Evolutionary conservation across 2,113 vertebrate genomes (phyloP).

Genomic region (Leucopsar rothschildi): DNA sequence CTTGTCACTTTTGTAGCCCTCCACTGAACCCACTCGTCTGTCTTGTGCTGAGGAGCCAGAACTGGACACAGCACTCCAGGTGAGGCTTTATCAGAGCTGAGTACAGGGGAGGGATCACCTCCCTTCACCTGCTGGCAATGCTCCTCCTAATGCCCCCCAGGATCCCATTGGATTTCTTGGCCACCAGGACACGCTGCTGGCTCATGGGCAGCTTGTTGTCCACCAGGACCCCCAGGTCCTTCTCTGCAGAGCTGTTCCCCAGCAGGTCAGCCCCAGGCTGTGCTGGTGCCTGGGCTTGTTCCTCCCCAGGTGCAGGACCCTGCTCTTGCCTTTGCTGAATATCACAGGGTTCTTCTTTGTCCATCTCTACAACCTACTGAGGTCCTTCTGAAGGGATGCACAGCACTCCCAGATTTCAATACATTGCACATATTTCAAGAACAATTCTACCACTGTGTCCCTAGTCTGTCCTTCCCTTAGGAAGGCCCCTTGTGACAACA

Average conservation of each 20-base stretch:
- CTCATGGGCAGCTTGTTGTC: background rate
- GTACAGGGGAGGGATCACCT: fast-evolving
- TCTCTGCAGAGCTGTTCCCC: background rate
- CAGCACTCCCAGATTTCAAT: background rate
- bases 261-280: background rate
- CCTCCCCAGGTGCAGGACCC: background rate
- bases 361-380: fast-evolving
- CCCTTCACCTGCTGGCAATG: fast-evolving
- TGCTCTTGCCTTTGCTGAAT: background rate
- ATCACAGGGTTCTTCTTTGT: background rate
- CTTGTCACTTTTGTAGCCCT: background rate
- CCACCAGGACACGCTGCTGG: background rate
- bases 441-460: background rate
- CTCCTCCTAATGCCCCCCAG: background rate
- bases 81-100: fast-evolving
- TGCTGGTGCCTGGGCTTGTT: background rate
- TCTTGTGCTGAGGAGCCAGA: background rate
- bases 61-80: background rate
- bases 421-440: background rate
- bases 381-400: background rate
- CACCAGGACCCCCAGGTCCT: background rate
- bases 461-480: background rate
- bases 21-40: fast-evolving
- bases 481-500: background rate
- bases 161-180: too few relatives aligned